A percentile compares a stretch with the other conserved stretches of the same genome.
Conservation (phyloP, 2,888 invertebrate genomes). For the Drosophila niveifrons region DNA sequence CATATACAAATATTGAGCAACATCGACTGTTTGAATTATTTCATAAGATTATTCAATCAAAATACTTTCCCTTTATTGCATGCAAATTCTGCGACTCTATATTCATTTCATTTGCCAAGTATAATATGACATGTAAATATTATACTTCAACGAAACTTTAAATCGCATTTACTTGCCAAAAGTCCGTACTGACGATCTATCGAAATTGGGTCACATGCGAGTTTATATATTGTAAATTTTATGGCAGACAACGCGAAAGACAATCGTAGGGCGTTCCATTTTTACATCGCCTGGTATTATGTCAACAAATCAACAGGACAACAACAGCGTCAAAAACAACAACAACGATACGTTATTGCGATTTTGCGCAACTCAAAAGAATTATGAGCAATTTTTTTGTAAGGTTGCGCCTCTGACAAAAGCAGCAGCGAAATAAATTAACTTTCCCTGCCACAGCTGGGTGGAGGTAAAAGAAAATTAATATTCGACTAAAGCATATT, state of each 20-base stretch:
- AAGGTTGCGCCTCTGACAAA: conserved; percentile 27
- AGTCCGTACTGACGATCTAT: conserved; percentile 4
- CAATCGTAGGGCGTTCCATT: conserved; percentile 18
- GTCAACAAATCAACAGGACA: conserved; percentile 12
- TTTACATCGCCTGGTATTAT: conserved; percentile 15
- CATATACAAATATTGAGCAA: conserved; percentile 1
- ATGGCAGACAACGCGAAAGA: neutral
- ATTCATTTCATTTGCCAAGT: neutral
- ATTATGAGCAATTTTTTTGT: conserved; percentile 37
- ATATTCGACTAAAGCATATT: neutral
- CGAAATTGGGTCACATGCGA: conserved; percentile 29
- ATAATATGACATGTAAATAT: neutral
- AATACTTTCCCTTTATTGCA: neutral
- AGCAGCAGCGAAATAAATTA: conserved; percentile 41
- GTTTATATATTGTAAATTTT: conserved; percentile 1
- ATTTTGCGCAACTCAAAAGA: conserved; percentile 34
- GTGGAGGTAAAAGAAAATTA: neutral
- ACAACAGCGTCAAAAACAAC: conserved; percentile 7
- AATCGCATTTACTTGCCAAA: conserved; percentile 2
- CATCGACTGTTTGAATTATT: neutral
- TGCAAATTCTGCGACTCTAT: neutral
- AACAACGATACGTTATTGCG: conserved; percentile 1
- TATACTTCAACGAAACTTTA: neutral
- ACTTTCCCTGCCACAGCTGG: conserved; percentile 41
- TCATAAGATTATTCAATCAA: neutral